Conservation (phyloP, 2,888 invertebrate species). For the Megamerina dolium region DNA sequence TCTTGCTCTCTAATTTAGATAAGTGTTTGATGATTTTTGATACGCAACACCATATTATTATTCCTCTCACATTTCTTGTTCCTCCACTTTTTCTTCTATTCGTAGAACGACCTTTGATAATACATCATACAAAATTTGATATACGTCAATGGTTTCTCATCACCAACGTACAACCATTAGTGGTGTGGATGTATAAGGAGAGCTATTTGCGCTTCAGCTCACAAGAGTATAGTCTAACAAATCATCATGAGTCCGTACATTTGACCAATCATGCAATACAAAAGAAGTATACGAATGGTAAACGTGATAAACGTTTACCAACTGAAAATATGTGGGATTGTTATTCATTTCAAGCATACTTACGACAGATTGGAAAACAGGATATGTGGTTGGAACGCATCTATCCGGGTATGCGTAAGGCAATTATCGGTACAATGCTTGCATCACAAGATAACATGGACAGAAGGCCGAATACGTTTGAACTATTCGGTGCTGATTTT, state of each 20-base stretch:
- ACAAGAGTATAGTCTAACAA: slow-evolving; percentile 76
- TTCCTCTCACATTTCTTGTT: neutral
- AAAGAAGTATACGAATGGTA: slow-evolving; percentile 70
- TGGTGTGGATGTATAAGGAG: slow-evolving; percentile 90
- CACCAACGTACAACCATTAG: slow-evolving; percentile 82
- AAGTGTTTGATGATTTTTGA: too few species aligned
- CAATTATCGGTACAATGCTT: slow-evolving; percentile 69
- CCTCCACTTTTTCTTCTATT: slow-evolving; percentile 9
- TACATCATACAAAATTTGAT: slow-evolving; percentile 89
- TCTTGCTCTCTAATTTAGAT: too few species aligned
- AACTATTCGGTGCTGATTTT: slow-evolving; percentile 92
- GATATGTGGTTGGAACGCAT: slow-evolving; percentile 78
- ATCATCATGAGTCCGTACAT: slow-evolving; percentile 89
- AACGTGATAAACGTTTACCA: slow-evolving; percentile 71
- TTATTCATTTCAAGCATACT: slow-evolving; percentile 62
- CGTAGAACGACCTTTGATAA: slow-evolving; percentile 78
- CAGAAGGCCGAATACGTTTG: slow-evolving; percentile 73
- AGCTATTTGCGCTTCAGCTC: slow-evolving; percentile 90
- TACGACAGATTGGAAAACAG: slow-evolving; percentile 60
- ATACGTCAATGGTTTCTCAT: slow-evolving; percentile 94
- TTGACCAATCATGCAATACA: slow-evolving; percentile 92
- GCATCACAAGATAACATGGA: slow-evolving; percentile 84
- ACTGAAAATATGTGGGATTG: slow-evolving; percentile 95
- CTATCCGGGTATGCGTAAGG: slow-evolving; percentile 80
- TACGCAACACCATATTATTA: too few species aligned